These are phyloP conservation scores for Mesorhabditis spiculigera DNA, from an alignment of 2,888 invertebrate genomes.

Conservation along the genomic window DNA sequence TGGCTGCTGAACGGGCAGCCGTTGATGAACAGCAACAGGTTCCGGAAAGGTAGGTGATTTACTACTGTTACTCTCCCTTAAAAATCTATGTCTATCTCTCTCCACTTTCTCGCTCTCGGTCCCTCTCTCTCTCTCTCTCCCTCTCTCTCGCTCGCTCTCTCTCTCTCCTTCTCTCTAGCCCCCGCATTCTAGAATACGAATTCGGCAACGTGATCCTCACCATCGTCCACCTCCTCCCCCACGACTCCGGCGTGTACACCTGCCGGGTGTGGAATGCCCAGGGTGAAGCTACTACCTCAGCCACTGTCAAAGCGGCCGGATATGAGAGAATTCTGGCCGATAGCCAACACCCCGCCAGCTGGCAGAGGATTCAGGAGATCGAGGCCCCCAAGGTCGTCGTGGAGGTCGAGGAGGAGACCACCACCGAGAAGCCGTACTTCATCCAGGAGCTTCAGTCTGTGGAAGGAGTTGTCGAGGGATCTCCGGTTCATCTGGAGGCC, in stretches of 20 bases:
- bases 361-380: constrained; percentile 75
- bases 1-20: constrained; percentile 77
- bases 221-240: constrained; percentile 75
- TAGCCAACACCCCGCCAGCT: constrained; percentile 87
- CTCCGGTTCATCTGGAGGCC: constrained; percentile 91
- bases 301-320: constrained; percentile 73
- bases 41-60: constrained; percentile 64
- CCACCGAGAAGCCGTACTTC: constrained; percentile 55
- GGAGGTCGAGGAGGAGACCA: constrained; percentile 71
- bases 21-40: constrained; percentile 64
- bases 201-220: constrained; percentile 92
- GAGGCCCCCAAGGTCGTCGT: constrained; percentile 65
- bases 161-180: no score
- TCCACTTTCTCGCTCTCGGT: no score
- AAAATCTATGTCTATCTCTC: no score
- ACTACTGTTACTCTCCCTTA: no score
- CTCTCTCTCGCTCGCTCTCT: no score
- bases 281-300: constrained; percentile 90
- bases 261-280: constrained; percentile 84
- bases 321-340: constrained; percentile 63
- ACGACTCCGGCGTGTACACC: constrained; percentile 91
- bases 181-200: constrained; percentile 71
- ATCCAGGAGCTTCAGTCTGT: constrained; percentile 88
- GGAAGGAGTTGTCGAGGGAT: constrained; percentile 78
- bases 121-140: no score